Evolutionary conservation across 2,888 invertebrate species (phyloP).

Genomic region (Gryllus longicercus): DNA sequence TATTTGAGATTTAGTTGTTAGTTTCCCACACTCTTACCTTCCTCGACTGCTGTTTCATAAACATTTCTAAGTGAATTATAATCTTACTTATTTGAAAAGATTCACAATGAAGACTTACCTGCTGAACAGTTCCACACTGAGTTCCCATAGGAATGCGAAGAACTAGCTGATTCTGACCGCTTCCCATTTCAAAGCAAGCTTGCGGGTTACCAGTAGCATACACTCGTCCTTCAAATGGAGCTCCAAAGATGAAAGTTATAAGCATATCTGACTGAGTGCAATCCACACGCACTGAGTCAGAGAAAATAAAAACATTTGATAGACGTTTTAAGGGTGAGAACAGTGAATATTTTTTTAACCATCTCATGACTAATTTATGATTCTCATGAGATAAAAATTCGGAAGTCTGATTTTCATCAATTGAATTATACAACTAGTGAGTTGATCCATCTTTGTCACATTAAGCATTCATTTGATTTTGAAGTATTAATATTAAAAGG

Average conservation of each 20-base stretch:
- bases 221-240: conserved; percentile 48
- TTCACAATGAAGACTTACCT: conserved; percentile 41
- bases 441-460: no score
- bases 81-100: no score
- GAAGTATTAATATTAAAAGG: no score
- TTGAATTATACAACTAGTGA: no score
- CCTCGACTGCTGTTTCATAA: no score
- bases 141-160: conserved; percentile 47
- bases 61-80: no score
- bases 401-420: no score
- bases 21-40: no score
- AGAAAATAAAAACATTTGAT: conserved; percentile 21
- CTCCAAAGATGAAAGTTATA: conserved; percentile 47
- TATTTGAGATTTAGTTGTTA: no score
- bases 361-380: background rate
- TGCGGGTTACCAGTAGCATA: conserved; percentile 50
- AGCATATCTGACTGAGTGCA: conserved; percentile 51
- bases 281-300: conserved; percentile 47
- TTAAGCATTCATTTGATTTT: no score
- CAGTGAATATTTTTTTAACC: background rate
- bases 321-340: no score
- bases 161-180: conserved; percentile 44
- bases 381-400: no score
- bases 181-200: conserved; percentile 48
- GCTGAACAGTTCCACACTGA: conserved; percentile 48